phyloP scores from a whole-genome alignment of 2,797 vertebrate species.

The Clarias laeviceps region DNA sequence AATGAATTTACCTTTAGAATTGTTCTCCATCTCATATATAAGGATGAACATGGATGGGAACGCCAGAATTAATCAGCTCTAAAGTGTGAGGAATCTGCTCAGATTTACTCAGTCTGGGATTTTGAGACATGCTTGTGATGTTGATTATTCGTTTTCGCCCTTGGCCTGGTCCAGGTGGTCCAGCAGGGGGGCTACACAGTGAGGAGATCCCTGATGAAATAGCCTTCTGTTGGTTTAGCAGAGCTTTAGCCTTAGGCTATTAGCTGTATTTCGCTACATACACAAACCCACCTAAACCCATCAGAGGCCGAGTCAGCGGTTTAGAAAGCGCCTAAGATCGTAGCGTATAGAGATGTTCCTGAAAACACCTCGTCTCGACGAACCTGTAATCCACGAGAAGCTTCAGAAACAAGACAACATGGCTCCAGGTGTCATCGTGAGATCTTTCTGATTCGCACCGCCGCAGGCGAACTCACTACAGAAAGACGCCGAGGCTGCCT shows the following conservation, averaged over 20 bases:
- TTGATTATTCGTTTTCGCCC: constrained; percentile 56
- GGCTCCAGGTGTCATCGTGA: constrained; percentile 58
- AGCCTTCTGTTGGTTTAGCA: constrained; percentile 65
- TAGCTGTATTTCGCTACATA: constrained; percentile 72
- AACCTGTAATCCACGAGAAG: constrained; percentile 53
- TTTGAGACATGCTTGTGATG: constrained; percentile 34
- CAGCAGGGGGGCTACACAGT: constrained; percentile 45
- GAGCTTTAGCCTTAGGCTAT: constrained; percentile 75
- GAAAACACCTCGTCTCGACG: constrained; percentile 36
- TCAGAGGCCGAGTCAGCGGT: constrained; percentile 71
- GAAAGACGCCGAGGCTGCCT: constrained; percentile 14
- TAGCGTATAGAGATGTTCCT: constrained; percentile 52
- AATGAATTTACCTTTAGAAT: background rate
- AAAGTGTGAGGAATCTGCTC: background rate
- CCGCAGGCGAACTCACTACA: constrained; percentile 56
- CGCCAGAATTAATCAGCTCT: background rate
- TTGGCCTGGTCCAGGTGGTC: constrained; percentile 58
- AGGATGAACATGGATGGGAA: background rate
- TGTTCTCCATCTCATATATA: background rate
- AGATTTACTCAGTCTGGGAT: background rate
- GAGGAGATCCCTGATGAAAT: constrained; percentile 57
- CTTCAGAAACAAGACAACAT: constrained; percentile 43
- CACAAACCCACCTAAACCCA: constrained; percentile 58
- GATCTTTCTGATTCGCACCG: constrained; percentile 54
- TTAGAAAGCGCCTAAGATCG: constrained; percentile 23